Evolutionary conservation across 2,888 invertebrate species (phyloP).

Genomic region (Eilema griseolum): DNA sequence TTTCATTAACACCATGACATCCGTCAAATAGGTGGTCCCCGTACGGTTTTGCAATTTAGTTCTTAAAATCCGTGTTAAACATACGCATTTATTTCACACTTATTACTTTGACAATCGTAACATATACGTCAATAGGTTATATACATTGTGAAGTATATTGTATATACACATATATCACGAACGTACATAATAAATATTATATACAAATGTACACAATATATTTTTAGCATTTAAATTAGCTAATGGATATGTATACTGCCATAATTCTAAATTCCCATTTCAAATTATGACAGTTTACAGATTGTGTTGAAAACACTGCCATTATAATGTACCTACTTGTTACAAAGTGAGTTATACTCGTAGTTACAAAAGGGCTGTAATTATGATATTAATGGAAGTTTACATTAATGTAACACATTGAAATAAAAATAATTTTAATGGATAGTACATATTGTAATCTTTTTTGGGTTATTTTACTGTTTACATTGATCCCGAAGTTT

Average conservation of each 20-base stretch:
- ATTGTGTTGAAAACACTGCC: neutral
- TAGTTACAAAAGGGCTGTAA: too few relatives aligned
- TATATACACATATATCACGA: neutral
- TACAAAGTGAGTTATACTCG: too few relatives aligned
- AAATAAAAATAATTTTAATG: too few relatives aligned
- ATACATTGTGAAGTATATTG: neutral
- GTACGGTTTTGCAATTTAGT: neutral
- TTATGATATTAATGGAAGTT: too few relatives aligned
- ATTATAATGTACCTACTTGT: too few relatives aligned
- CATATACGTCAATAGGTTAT: neutral
- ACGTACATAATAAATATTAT: neutral
- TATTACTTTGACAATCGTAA: slow-evolving; percentile 9
- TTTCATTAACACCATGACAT: neutral
- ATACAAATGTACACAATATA: neutral
- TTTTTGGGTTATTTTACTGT: too few relatives aligned
- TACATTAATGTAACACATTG: too few relatives aligned
- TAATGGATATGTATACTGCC: neutral
- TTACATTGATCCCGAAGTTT: too few relatives aligned
- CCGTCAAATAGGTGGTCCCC: neutral
- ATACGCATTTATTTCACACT: slow-evolving; percentile 20
- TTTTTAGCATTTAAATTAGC: neutral
- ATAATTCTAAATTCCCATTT: neutral
- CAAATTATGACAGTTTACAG: neutral
- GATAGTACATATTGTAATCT: too few relatives aligned
- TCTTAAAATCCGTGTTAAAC: neutral